These are phyloP conservation scores for Drosophila kurseongensis DNA, from an alignment of 1,140 invertebrate species.

Conservation along the genomic window DNA sequence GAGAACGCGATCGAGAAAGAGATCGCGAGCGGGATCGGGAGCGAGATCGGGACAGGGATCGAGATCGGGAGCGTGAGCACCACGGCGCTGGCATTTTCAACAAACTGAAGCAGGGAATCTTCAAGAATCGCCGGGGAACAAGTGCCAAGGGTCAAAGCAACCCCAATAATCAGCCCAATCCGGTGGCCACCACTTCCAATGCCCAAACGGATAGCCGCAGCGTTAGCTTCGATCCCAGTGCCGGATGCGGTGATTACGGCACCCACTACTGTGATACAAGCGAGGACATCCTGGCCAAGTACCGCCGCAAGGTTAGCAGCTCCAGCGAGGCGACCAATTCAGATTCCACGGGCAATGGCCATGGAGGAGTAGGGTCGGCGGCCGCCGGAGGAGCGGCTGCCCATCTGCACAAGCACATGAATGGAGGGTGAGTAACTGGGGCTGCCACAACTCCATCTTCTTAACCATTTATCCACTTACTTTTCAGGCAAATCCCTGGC, in stretches of 20 bases:
- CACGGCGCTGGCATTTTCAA: conserved; percentile 87
- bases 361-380: conserved; percentile 4
- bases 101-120: conserved; percentile 87
- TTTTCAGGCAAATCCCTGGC: conserved; percentile 40
- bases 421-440: conserved; percentile 50
- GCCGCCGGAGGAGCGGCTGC: conserved; percentile 1
- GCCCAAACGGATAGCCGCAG: conserved; percentile 38
- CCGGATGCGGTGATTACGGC: conserved; percentile 45
- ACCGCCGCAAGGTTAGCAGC: conserved; percentile 91
- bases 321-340: conserved; percentile 86
- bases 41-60: conserved; percentile 4
- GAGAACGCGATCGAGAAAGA: conserved; percentile 33
- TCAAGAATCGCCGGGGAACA: conserved; percentile 87
- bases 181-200: conserved; percentile 2
- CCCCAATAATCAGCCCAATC: not conserved
- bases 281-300: conserved; percentile 98
- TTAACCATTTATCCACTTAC: not conserved
- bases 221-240: conserved; percentile 74
- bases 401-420: conserved; percentile 47
- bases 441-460: too few relatives aligned
- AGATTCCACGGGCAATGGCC: conserved; percentile 79
- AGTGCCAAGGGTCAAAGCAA: conserved; percentile 74
- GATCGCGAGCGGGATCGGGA: conserved; percentile 24
- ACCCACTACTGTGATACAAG: conserved; percentile 84
- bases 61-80: conserved; percentile 30